Percentiles rank a stretch among this genome's conserved stretches.
Conservation (phyloP, 92 coral and sea anemone genomes). For the Parazoanthus atlanticus region DNA sequence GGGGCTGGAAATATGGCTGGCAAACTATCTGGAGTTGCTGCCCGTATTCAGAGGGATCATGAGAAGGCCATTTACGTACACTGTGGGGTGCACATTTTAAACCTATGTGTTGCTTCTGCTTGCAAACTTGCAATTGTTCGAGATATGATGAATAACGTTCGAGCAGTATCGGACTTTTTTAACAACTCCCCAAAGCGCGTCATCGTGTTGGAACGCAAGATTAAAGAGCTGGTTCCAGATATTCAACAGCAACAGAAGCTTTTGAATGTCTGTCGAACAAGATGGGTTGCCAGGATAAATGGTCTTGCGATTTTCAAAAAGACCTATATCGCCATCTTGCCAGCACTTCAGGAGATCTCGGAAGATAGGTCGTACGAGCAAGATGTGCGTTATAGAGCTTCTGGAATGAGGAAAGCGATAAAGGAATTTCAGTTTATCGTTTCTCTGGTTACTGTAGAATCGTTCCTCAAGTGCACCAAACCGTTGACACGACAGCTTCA, state of each 20-base stretch:
- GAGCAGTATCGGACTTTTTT: too few relatives aligned
- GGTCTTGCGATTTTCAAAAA: conserved; percentile 37
- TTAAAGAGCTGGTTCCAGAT: too few relatives aligned
- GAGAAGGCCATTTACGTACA: conserved; percentile 34
- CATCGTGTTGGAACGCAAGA: too few relatives aligned
- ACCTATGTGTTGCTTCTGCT: conserved; percentile 36
- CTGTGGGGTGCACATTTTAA: conserved; percentile 38
- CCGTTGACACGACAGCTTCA: conserved; percentile 52
- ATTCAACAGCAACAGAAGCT: conserved; percentile 35
- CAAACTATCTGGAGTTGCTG: conserved; percentile 46
- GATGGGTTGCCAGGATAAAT: conserved; percentile 43
- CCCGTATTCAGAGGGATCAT: conserved; percentile 4
- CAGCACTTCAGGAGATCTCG: conserved; percentile 34
- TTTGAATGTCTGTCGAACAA: conserved; percentile 42
- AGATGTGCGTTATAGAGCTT: conserved; percentile 44
- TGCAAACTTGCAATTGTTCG: conserved; percentile 20
- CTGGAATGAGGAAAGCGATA: conserved; percentile 50
- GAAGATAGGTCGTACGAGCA: conserved; percentile 26
- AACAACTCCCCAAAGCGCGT: too few relatives aligned
- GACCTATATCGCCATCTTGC: conserved; percentile 31
- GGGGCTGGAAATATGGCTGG: conserved; percentile 56
- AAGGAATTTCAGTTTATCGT: conserved; percentile 46
- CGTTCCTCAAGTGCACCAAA: conserved; percentile 44
- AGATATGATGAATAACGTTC: conserved; percentile 37
- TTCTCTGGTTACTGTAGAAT: conserved; percentile 42